Conservation (phyloP, 2,113 vertebrate species). For the Numida meleagris region DNA sequence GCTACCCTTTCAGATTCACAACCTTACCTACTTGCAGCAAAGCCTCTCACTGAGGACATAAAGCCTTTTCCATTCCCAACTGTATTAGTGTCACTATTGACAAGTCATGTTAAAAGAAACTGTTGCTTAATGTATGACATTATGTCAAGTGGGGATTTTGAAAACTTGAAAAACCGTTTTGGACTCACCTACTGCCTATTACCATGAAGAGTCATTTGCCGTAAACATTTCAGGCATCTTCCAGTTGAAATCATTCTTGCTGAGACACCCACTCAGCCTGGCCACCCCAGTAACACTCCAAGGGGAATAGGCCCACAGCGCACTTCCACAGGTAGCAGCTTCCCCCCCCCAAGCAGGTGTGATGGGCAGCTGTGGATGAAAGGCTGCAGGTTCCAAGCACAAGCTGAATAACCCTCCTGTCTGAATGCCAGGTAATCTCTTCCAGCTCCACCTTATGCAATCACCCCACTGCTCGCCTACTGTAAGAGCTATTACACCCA, state of each 20-base stretch:
- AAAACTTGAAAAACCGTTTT: background rate
- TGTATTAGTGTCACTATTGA: background rate
- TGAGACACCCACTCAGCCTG: background rate
- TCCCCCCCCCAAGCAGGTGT: background rate
- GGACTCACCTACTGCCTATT: background rate
- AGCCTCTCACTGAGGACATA: background rate
- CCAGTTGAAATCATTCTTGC: background rate
- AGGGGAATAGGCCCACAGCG: background rate
- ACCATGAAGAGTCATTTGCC: background rate
- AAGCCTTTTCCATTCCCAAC: background rate
- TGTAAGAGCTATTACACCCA: fast-evolving
- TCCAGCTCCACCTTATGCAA: background rate
- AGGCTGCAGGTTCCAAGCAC: background rate
- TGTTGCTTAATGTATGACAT: background rate
- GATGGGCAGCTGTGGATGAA: background rate
- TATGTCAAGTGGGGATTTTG: background rate
- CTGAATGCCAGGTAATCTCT: background rate
- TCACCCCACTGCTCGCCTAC: background rate
- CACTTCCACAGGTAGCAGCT: background rate
- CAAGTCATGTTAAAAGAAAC: background rate
- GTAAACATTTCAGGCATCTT: background rate
- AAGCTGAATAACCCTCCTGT: background rate
- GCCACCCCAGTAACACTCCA: background rate
- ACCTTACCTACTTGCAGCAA: background rate
- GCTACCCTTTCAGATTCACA: background rate